phyloP scores from a whole-genome alignment of 1,140 invertebrate species.

The Meteorus sp. region DNA sequence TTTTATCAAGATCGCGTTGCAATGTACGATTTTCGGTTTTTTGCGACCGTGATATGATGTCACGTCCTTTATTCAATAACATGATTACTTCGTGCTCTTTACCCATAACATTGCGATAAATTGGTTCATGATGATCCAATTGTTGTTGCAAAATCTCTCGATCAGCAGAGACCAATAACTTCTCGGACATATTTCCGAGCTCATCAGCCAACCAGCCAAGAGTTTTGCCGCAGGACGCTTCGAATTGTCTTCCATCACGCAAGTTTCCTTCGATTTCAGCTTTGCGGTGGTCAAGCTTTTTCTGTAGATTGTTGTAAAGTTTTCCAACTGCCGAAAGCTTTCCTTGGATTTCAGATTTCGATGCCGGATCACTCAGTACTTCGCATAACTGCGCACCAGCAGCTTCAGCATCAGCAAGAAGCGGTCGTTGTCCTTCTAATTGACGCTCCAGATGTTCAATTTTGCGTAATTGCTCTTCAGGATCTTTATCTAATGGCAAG shows the following conservation, averaged over 20 bases:
- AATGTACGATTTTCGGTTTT: slow-evolving; percentile 62
- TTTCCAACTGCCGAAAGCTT: slow-evolving; percentile 83
- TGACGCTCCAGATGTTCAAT: slow-evolving; percentile 85
- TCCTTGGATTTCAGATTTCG: slow-evolving; percentile 85
- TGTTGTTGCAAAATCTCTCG: slow-evolving; percentile 81
- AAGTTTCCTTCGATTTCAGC: slow-evolving; percentile 87
- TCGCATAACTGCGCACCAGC: slow-evolving; percentile 84
- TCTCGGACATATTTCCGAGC: slow-evolving; percentile 72
- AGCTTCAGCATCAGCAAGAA: slow-evolving; percentile 85
- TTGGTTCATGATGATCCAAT: slow-evolving; percentile 83
- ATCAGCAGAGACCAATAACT: slow-evolving; percentile 84
- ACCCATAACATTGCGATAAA: slow-evolving; percentile 84
- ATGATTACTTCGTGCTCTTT: slow-evolving; percentile 94
- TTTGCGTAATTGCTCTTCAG: slow-evolving; percentile 84
- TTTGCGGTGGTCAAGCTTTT: slow-evolving; percentile 86
- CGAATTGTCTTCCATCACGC: slow-evolving; percentile 82
- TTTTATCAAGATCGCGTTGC: slow-evolving; percentile 79
- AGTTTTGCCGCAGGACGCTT: slow-evolving; percentile 81
- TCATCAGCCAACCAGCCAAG: slow-evolving; percentile 86
- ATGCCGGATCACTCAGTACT: slow-evolving; percentile 87
- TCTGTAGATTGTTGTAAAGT: slow-evolving; percentile 81
- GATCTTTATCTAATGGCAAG: slow-evolving; percentile 78
- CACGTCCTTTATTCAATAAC: slow-evolving; percentile 88
- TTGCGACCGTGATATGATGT: slow-evolving; percentile 67
- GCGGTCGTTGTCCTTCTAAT: slow-evolving; percentile 81